A percentile compares a stretch with the other conserved stretches of the same genome.
These are phyloP conservation scores for Sandelia bainsii DNA, from an alignment of 2,797 vertebrate species.

Conservation along the genomic window DNA sequence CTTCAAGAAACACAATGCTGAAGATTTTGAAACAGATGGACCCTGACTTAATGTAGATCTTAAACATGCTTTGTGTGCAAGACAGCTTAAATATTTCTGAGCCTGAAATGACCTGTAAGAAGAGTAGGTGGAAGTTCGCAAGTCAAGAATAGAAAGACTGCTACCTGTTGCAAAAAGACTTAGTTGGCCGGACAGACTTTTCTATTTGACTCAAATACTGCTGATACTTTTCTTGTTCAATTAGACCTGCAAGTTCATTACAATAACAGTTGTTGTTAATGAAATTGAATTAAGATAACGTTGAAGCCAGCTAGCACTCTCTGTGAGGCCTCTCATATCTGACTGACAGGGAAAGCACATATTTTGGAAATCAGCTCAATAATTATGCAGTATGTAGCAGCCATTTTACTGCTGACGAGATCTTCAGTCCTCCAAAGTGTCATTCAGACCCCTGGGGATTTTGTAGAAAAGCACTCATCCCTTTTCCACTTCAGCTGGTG, in stretches of 20 bases:
- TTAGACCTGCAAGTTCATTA: neutral
- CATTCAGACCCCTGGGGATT: slow-evolving; percentile 12
- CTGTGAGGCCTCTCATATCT: neutral
- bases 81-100: neutral
- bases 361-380: slow-evolving; percentile 20
- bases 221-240: too few species aligned
- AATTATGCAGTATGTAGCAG: neutral
- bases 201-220: too few species aligned
- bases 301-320: neutral
- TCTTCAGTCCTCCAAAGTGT: slow-evolving; percentile 12
- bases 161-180: too few species aligned
- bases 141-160: neutral
- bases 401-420: slow-evolving; percentile 17
- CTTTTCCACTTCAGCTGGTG: slow-evolving; percentile 31
- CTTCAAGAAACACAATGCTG: neutral
- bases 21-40: neutral
- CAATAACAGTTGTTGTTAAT: neutral
- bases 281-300: slow-evolving; percentile 8
- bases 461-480: slow-evolving; percentile 33
- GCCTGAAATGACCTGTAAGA: neutral
- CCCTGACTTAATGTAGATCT: neutral
- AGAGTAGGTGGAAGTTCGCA: neutral
- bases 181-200: too few species aligned
- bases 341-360: neutral
- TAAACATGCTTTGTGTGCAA: neutral